These are phyloP conservation scores for Felis catus DNA, from an alignment of 2,113 vertebrate species.

Conservation along the genomic window F.catus_Fca126_mat1.0 CM031427.1:4158001-4158500, in stretches of 20 bases:
- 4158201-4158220: not conserved
- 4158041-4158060: not conserved
- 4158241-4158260: not conserved
- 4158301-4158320: too few species aligned
- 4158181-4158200: too few species aligned
- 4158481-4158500: slow-evolving; percentile 99
- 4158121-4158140: accelerated
- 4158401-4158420: slow-evolving; percentile 86
- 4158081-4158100: accelerated
- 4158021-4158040: accelerated
- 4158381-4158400: slow-evolving; percentile 90
- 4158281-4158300: not conserved
- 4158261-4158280: not conserved
- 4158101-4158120: not conserved
- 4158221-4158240: accelerated
- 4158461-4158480: slow-evolving; percentile 98
- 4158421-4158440: slow-evolving; percentile 93
- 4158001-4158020: not conserved
- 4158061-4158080: not conserved
- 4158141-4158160: accelerated
- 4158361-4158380: accelerated
- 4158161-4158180: not conserved
- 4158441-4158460: slow-evolving; percentile 98
- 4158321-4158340: not conserved
- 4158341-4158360: not conserved